Evolutionary conservation across 2,797 vertebrate species (phyloP).

Genomic region (Pogonophryne albipinna): DNA sequence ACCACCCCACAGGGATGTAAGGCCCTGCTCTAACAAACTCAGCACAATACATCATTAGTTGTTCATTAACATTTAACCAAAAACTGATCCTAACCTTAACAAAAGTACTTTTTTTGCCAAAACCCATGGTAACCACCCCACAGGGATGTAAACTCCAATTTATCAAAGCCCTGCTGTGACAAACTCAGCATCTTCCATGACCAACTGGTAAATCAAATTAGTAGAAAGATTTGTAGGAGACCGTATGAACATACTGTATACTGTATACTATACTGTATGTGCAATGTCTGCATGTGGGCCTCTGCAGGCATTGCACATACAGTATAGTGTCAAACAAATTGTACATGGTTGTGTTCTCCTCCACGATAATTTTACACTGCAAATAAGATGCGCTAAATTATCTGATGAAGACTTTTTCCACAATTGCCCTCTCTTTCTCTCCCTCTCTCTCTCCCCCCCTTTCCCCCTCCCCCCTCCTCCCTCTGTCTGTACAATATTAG

Average conservation of each 20-base stretch:
- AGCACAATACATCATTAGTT: too few relatives aligned
- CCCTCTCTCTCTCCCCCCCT: neutral
- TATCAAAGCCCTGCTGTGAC: neutral
- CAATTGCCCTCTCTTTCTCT: neutral
- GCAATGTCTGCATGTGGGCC: neutral
- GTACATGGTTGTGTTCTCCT: neutral
- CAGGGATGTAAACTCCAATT: neutral
- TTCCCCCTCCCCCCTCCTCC: constrained; percentile 11
- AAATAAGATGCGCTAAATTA: constrained; percentile 33
- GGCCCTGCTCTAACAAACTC: too few relatives aligned
- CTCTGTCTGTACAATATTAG: constrained; percentile 70
- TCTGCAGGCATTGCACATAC: neutral
- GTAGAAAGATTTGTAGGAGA: neutral
- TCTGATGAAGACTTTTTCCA: constrained; percentile 8
- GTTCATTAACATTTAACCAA: too few relatives aligned
- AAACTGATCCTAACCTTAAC: too few relatives aligned
- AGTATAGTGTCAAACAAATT: neutral
- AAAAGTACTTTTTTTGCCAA: neutral
- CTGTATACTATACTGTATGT: neutral
- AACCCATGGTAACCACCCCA: neutral
- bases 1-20: neutral
- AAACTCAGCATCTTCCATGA: neutral
- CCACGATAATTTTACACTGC: constrained; percentile 4
- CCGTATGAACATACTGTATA: neutral
- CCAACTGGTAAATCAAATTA: neutral